A percentile compares a stretch with the other conserved stretches of the same genome.
phyloP scores from a whole-genome alignment of 2,888 invertebrate genomes.

The Panzeria rudis region DNA sequence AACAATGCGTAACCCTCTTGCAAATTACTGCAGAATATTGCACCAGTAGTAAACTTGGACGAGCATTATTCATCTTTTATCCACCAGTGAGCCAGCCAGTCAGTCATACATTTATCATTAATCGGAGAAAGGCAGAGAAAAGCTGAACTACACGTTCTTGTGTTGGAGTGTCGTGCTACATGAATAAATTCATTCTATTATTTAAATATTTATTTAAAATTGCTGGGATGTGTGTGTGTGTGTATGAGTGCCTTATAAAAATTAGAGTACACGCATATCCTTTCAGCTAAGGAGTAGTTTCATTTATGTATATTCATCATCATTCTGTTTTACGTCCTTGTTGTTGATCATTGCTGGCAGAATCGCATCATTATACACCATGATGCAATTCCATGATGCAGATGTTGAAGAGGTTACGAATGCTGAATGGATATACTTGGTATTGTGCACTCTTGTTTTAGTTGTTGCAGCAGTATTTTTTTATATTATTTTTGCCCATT shows the following conservation, averaged over 20 bases:
- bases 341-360: constrained; percentile 16
- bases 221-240: neutral
- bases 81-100: neutral
- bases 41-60: constrained; percentile 25
- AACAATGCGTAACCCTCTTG: constrained; percentile 44
- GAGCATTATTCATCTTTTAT: constrained; percentile 16
- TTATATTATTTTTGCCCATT: constrained; percentile 37
- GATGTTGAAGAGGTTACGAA: constrained; percentile 48
- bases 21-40: constrained; percentile 26
- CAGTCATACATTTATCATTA: constrained; percentile 31
- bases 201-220: constrained; percentile 48
- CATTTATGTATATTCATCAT: constrained; percentile 25
- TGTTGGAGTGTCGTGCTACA: constrained; percentile 30
- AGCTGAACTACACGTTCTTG: constrained; percentile 21
- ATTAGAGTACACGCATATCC: constrained; percentile 47
- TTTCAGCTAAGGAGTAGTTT: constrained; percentile 26
- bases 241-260: neutral
- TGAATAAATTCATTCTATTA: constrained; percentile 44
- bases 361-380: constrained; percentile 6
- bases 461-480: neutral
- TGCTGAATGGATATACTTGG: neutral
- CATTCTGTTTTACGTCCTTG: constrained; percentile 2
- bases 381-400: constrained; percentile 26
- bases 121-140: constrained; percentile 12
- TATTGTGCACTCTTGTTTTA: constrained; percentile 4